These are phyloP conservation scores for Alentia gelatinosa DNA, from an alignment of 2,888 invertebrate genomes.

Conservation along the genomic window DNA sequence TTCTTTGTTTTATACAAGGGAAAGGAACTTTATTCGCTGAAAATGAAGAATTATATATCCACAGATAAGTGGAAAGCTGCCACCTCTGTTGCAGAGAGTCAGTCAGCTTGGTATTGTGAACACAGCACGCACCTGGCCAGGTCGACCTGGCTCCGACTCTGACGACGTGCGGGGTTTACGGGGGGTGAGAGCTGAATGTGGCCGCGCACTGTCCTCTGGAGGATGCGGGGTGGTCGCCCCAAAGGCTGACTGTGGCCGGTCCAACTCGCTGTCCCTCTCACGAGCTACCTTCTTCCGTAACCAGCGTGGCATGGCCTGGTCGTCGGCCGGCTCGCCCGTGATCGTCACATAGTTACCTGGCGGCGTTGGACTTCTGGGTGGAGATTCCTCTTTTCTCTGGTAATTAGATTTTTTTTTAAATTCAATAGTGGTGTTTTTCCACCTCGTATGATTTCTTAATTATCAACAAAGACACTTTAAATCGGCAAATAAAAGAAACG, in stretches of 20 bases:
- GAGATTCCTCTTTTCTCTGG: not conserved
- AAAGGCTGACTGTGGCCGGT: slow-evolving; percentile 46
- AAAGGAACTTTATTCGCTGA: too few species aligned
- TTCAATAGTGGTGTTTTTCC: too few species aligned
- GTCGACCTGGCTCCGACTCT: not conserved
- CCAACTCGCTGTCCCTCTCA: not conserved
- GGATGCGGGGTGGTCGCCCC: not conserved
- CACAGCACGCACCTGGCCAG: not conserved
- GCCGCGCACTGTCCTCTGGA: not conserved
- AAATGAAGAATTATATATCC: too few species aligned
- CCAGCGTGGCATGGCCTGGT: slow-evolving; percentile 19
- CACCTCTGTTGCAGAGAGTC: too few species aligned
- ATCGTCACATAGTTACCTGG: slow-evolving; percentile 49
- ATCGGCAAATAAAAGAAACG: too few species aligned
- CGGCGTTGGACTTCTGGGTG: not conserved
- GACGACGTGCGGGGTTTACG: not conserved
- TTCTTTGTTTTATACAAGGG: too few species aligned
- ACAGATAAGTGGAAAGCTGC: too few species aligned
- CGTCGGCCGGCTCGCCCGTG: slow-evolving; percentile 47
- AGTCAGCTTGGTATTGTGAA: too few species aligned
- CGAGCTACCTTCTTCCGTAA: not conserved
- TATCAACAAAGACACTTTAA: too few species aligned
- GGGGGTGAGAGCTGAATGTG: slow-evolving; percentile 31
- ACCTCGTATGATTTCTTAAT: too few species aligned
- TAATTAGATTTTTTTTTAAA: not conserved